phyloP scores from a whole-genome alignment of 2,797 vertebrate genomes.

The Acridotheres tristis region DNA sequence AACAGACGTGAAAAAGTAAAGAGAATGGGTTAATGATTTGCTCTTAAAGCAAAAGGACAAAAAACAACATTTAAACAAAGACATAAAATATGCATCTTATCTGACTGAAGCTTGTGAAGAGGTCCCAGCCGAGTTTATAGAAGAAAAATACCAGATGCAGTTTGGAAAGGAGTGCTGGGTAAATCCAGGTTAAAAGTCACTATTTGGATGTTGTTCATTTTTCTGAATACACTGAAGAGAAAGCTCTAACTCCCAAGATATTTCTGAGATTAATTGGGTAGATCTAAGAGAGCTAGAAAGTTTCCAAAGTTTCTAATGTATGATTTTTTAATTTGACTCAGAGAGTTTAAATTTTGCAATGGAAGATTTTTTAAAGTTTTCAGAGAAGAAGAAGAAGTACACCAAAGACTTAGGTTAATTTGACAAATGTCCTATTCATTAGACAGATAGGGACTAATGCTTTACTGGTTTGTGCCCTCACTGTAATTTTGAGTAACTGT shows the following conservation, averaged over 20 bases:
- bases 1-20: background rate
- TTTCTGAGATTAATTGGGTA: slow-evolving; percentile 34
- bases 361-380: slow-evolving; percentile 21
- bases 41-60: background rate
- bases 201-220: background rate
- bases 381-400: background rate
- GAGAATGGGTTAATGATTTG: background rate
- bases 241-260: background rate
- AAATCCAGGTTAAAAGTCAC: background rate
- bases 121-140: background rate
- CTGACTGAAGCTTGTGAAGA: background rate
- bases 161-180: background rate
- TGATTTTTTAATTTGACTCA: background rate
- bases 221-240: background rate
- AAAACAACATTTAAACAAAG: background rate
- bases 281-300: background rate
- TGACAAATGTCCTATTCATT: background rate
- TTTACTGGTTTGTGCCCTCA: background rate
- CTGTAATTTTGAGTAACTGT: background rate
- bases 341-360: slow-evolving; percentile 22
- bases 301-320: background rate
- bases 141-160: background rate
- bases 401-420: background rate
- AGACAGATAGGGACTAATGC: background rate
- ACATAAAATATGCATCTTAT: background rate